These are phyloP conservation scores for Cheilosia urbana DNA, from an alignment of 2,888 invertebrate species.

Conservation along the genomic window DNA sequence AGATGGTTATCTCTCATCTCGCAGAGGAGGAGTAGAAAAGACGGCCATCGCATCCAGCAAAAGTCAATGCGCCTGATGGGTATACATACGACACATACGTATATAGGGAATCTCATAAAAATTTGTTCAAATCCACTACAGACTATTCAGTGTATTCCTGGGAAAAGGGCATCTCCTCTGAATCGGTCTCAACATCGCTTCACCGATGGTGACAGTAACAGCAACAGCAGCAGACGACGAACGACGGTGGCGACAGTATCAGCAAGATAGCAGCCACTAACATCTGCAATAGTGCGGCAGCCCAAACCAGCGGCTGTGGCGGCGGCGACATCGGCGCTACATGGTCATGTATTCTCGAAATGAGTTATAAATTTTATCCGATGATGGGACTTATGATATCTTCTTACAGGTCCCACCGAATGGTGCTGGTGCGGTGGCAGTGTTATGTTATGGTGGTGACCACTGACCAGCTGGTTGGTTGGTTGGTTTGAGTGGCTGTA, in stretches of 20 bases:
- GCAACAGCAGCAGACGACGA: conserved; percentile 48
- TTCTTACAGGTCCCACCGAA: conserved; percentile 80
- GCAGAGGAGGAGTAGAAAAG: conserved; percentile 55
- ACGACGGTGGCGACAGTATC: conserved; percentile 74
- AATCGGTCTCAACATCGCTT: conserved; percentile 45
- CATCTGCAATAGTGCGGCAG: conserved; percentile 69
- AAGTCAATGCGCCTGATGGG: conserved; percentile 51
- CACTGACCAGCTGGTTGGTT: conserved; percentile 30
- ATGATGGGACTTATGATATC: conserved; percentile 83
- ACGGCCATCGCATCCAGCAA: conserved; percentile 3
- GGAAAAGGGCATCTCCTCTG: conserved; percentile 67
- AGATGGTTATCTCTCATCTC: conserved; percentile 59
- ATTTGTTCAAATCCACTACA: conserved; percentile 73
- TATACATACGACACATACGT: background rate
- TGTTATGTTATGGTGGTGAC: conserved; percentile 22
- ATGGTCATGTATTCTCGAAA: conserved; percentile 78
- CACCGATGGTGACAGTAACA: conserved; percentile 59
- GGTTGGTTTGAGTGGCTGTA: too few species aligned
- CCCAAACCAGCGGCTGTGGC: conserved; percentile 68
- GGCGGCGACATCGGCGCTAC: conserved; percentile 75
- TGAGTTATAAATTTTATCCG: conserved; percentile 83
- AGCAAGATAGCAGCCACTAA: conserved; percentile 74
- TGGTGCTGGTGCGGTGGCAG: conserved; percentile 35
- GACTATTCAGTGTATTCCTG: conserved; percentile 65
- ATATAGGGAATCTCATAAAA: conserved; percentile 70